Conservation (phyloP, 1,140 invertebrate species). For the Trinorchestia longiramus region DNA sequence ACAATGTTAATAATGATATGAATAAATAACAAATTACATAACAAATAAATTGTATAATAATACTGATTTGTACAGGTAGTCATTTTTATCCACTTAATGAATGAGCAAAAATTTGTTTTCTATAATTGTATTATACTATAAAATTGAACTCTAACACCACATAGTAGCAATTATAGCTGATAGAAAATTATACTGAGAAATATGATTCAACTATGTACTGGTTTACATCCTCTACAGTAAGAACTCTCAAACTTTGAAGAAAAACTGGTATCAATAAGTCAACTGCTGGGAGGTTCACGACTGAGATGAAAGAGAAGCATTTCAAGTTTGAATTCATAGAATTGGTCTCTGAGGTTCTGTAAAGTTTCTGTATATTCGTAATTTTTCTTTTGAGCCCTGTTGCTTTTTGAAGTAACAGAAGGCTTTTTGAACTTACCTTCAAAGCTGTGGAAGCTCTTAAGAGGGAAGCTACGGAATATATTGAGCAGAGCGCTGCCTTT, state of each 20-base stretch:
- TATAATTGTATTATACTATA: too few relatives aligned
- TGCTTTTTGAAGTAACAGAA: constrained; percentile 48
- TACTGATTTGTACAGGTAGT: too few relatives aligned
- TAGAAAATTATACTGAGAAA: too few relatives aligned
- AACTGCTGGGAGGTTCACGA: neutral
- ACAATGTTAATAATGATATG: too few relatives aligned
- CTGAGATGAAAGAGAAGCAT: neutral
- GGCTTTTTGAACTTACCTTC: constrained; percentile 39
- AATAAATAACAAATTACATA: too few relatives aligned
- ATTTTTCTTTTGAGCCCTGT: constrained; percentile 41
- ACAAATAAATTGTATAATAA: too few relatives aligned
- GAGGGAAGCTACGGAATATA: constrained; percentile 42
- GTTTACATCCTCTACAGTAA: neutral
- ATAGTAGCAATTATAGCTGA: too few relatives aligned
- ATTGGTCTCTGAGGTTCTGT: neutral
- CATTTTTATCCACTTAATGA: too few relatives aligned
- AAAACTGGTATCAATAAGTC: neutral
- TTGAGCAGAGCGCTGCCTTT: constrained; percentile 23
- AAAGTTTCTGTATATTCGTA: constrained; percentile 44
- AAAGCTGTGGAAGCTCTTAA: constrained; percentile 30
- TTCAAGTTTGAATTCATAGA: constrained; percentile 37
- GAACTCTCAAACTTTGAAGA: neutral
- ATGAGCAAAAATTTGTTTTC: too few relatives aligned
- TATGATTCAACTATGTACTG: too few relatives aligned
- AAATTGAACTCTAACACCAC: too few relatives aligned